A percentile compares a stretch with the other conserved stretches of the same genome.
Conservation (phyloP, 1,140 invertebrate genomes). For the Aphis gossypii region DNA sequence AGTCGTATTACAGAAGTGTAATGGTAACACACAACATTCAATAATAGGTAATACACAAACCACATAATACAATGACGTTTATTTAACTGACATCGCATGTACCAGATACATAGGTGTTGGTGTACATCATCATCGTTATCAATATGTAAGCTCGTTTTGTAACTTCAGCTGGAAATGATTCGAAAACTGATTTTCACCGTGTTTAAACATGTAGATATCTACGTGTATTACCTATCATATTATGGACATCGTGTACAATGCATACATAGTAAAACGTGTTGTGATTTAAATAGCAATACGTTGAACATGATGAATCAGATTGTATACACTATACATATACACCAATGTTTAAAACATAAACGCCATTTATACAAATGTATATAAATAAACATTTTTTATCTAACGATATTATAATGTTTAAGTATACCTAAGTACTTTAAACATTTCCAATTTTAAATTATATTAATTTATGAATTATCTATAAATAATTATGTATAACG, state of each 20-base stretch:
- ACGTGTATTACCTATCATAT: not conserved
- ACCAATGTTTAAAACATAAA: too few relatives aligned
- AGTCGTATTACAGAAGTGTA: not conserved
- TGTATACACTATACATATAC: not conserved
- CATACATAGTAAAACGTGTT: not conserved
- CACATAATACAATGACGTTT: not conserved
- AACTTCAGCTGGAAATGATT: not conserved
- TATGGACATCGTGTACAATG: not conserved
- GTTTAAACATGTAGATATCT: not conserved
- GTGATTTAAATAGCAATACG: not conserved
- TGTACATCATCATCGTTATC: not conserved
- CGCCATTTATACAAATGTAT: too few relatives aligned
- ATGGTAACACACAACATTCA: not conserved
- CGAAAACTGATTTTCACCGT: not conserved
- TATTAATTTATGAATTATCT: too few relatives aligned
- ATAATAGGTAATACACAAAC: not conserved
- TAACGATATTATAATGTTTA: too few relatives aligned
- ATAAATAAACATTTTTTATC: too few relatives aligned
- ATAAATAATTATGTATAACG: too few relatives aligned
- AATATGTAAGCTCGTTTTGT: not conserved
- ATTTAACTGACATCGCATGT: not conserved
- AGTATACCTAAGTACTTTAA: too few relatives aligned
- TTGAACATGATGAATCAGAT: not conserved
- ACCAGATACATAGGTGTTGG: not conserved
- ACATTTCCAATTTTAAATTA: too few relatives aligned